phyloP scores from a whole-genome alignment of 2,113 vertebrate genomes.

The Carassius gibelio region DNA sequence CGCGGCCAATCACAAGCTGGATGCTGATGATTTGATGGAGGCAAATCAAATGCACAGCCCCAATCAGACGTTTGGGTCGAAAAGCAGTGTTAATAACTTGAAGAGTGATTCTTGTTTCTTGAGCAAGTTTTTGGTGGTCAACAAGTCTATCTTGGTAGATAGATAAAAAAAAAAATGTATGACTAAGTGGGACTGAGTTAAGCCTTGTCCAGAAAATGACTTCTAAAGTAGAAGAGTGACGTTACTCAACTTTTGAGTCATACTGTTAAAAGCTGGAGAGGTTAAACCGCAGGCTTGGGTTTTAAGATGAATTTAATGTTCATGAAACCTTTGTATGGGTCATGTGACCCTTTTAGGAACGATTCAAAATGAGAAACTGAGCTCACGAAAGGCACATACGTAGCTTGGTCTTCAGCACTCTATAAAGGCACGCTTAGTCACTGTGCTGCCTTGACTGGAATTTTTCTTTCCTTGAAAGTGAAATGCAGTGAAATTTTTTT shows the following conservation, averaged over 20 bases:
- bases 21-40: constrained; percentile 7
- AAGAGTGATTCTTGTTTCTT: background rate
- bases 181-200: too few relatives aligned
- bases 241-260: background rate
- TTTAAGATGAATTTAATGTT: background rate
- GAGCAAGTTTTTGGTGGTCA: background rate
- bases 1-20: constrained; percentile 2
- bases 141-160: background rate
- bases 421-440: background rate
- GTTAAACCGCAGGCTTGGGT: background rate
- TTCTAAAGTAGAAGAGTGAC: too few relatives aligned
- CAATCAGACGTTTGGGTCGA: constrained; percentile 6
- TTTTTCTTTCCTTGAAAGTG: constrained; percentile 54
- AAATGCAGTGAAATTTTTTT: constrained; percentile 54
- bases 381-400: background rate
- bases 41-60: constrained; percentile 5
- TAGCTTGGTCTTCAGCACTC: background rate
- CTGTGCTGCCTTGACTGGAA: constrained; percentile 45
- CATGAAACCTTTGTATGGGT: background rate
- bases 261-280: background rate
- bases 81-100: constrained; percentile 29
- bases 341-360: background rate
- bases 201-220: background rate
- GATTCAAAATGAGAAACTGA: background rate
- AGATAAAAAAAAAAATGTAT: too few relatives aligned